Percentiles rank a stretch among this genome's conserved stretches.
These are phyloP conservation scores for Prionace glauca DNA, from an alignment of 2,797 vertebrate species.

Conservation along the genomic window DNA sequence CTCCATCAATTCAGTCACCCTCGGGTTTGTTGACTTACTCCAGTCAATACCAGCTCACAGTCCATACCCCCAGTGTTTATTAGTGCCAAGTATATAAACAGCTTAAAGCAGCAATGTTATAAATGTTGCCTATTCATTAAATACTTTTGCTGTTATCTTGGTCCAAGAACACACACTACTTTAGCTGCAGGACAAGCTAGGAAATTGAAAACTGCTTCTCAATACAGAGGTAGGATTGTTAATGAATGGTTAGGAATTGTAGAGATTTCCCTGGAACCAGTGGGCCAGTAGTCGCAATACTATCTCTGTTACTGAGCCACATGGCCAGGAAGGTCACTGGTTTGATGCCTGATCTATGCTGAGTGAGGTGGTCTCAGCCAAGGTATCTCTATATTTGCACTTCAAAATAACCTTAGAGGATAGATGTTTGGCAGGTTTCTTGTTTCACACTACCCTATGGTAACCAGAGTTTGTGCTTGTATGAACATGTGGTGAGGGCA, in stretches of 20 bases:
- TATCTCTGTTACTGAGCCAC: not conserved
- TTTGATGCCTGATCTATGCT: not conserved
- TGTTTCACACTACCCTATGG: not conserved
- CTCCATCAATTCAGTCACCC: not conserved
- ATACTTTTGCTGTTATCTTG: not conserved
- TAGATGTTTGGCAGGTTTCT: not conserved
- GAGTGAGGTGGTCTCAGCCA: not conserved
- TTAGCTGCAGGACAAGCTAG: not conserved
- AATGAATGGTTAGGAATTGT: conserved; percentile 12
- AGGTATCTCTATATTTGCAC: not conserved
- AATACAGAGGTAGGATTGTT: conserved; percentile 5
- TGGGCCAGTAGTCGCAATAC: not conserved
- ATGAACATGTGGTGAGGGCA: not conserved
- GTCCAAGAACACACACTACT: not conserved
- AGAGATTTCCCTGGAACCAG: not conserved
- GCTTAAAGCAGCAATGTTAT: conserved; percentile 5
- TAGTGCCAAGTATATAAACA: not conserved
- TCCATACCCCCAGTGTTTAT: not conserved
- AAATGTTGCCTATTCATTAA: conserved; percentile 5
- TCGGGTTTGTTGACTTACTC: conserved; percentile 31
- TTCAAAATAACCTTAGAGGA: not conserved
- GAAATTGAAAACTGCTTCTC: not conserved
- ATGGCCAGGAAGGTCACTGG: not conserved
- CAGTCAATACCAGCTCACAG: conserved; percentile 8
- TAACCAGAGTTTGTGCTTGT: not conserved